Conservation (phyloP, 1,140 invertebrate genomes). For the Eupeodes corollae region DNA sequence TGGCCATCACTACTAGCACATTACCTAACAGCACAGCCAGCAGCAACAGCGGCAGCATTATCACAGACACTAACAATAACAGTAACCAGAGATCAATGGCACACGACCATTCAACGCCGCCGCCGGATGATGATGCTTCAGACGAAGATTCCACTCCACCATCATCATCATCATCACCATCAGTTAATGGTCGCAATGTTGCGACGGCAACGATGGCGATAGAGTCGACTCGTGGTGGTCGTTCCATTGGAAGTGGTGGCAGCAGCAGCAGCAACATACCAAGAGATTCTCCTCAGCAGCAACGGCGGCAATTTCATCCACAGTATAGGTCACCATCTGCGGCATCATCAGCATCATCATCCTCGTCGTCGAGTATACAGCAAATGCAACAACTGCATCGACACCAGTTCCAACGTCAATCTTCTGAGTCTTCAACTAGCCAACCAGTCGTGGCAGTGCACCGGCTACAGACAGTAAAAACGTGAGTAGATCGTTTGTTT, state of each 20-base stretch:
- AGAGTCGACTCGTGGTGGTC: background rate
- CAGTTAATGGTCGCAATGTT: background rate
- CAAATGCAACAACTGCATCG: background rate
- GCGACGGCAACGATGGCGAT: background rate
- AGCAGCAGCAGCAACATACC: slow-evolving; percentile 12
- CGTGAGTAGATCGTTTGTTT: slow-evolving; percentile 19
- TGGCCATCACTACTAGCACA: background rate
- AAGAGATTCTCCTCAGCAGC: slow-evolving; percentile 15
- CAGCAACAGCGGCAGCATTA: background rate
- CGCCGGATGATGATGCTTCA: background rate
- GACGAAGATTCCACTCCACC: too few species aligned
- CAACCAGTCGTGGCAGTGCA: background rate
- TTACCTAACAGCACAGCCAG: background rate
- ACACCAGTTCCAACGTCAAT: slow-evolving; percentile 1
- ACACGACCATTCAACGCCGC: background rate
- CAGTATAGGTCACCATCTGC: background rate
- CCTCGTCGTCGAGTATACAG: background rate
- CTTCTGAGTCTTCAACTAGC: too few species aligned
- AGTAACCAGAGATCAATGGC: slow-evolving; percentile 1
- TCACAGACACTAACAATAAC: slow-evolving; percentile 5
- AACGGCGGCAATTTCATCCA: background rate
- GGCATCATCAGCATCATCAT: background rate
- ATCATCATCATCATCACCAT: too few species aligned
- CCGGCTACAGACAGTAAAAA: slow-evolving; percentile 17
- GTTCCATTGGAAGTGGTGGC: background rate